A percentile compares a stretch with the other conserved stretches of the same genome.
These are phyloP conservation scores for Phylloscopus trochiloides DNA, from an alignment of 2,113 vertebrate genomes.

Conservation along the genomic window DNA sequence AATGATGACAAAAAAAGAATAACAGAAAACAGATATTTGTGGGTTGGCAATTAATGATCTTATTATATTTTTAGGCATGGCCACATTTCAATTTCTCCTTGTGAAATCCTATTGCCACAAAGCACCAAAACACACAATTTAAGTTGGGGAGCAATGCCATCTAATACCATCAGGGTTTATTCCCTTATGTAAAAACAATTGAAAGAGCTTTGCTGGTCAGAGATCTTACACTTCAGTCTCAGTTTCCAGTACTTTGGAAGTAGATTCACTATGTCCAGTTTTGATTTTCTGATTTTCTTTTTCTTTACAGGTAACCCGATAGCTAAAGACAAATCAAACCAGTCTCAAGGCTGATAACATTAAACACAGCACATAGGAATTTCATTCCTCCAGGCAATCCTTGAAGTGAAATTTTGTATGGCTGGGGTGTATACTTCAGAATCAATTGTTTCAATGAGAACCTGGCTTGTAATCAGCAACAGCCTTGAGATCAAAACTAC, in stretches of 20 bases:
- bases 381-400: conserved; percentile 48
- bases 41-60: background rate
- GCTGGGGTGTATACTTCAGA: conserved; percentile 29
- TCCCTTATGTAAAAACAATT: background rate
- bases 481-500: conserved; percentile 61
- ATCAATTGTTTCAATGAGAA: conserved; percentile 55
- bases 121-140: background rate
- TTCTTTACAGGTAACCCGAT: conserved; percentile 79
- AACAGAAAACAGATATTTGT: background rate
- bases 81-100: background rate
- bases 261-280: background rate
- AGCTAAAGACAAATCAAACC: conserved; percentile 70
- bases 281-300: conserved; percentile 66
- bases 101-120: background rate
- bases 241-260: background rate
- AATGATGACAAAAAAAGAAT: background rate
- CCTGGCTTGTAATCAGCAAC: conserved; percentile 44
- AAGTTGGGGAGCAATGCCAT: background rate
- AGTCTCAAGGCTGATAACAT: conserved; percentile 46
- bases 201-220: background rate
- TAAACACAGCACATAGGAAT: conserved; percentile 40
- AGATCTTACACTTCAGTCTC: background rate
- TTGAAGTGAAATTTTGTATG: conserved; percentile 68
- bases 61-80: background rate
- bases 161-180: background rate